Percentiles rank a stretch among this genome's conserved stretches.
Conservation (phyloP, 2,797 vertebrate genomes). For the Coilia nasus region DNA sequence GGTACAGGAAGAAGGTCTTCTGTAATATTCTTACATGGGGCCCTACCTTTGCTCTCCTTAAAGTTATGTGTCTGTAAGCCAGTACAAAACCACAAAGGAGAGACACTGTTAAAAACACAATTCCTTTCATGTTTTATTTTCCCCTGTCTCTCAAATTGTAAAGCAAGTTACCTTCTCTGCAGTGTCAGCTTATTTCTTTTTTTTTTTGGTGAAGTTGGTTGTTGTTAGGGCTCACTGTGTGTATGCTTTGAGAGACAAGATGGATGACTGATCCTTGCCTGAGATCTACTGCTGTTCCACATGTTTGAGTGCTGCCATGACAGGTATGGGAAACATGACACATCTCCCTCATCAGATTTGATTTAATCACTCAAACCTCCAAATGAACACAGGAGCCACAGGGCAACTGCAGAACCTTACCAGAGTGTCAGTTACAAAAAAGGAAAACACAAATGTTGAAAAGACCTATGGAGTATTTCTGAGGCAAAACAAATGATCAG, state of each 20-base stretch:
- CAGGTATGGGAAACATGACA: background rate
- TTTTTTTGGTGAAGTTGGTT: background rate
- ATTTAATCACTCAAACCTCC: background rate
- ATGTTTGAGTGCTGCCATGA: background rate
- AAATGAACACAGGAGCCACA: background rate
- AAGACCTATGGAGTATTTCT: background rate
- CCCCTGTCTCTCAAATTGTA: background rate
- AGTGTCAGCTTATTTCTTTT: background rate
- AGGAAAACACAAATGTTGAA: background rate
- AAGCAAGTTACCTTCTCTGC: background rate
- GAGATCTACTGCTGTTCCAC: background rate
- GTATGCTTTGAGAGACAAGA: conserved; percentile 17
- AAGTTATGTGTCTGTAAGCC: background rate
- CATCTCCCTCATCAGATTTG: background rate
- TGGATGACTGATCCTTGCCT: background rate
- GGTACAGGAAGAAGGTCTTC: background rate
- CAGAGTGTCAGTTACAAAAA: background rate
- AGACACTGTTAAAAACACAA: background rate
- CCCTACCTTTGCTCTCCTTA: background rate
- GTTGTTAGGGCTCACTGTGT: background rate
- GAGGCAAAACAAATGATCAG: background rate
- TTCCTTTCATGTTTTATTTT: background rate
- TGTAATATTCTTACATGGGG: background rate
- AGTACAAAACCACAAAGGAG: background rate
- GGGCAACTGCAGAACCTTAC: background rate